Evolutionary conservation across 2,888 invertebrate species (phyloP).

Genomic region (Brenthis ino): DNA sequence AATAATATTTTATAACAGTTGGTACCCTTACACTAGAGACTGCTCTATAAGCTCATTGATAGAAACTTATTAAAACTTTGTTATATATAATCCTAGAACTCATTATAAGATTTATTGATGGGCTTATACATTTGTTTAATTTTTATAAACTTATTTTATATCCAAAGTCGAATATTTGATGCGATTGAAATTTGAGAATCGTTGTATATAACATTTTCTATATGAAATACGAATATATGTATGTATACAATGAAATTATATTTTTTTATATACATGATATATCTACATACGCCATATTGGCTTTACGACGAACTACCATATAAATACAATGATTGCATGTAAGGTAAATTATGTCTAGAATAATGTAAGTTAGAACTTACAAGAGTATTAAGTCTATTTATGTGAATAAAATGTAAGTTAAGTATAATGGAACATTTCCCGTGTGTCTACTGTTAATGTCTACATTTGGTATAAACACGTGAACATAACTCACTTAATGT

Average conservation of each 20-base stretch:
- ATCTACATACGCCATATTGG: not conserved
- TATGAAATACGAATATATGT: no score
- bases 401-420: conserved; percentile 46
- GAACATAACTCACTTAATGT: conserved; percentile 53
- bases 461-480: conserved; percentile 42
- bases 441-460: conserved; percentile 52
- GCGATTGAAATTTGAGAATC: not conserved
- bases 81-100: conserved; percentile 44
- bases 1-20: not conserved
- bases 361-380: conserved; percentile 44
- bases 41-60: conserved; percentile 53
- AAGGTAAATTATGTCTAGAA: conserved; percentile 44
- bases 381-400: conserved; percentile 54
- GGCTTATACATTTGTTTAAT: conserved; percentile 44
- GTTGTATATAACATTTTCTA: no score
- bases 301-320: conserved; percentile 16
- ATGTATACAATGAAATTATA: no score
- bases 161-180: conserved; percentile 28
- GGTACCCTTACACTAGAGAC: conserved; percentile 23
- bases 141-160: conserved; percentile 20
- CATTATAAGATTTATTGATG: conserved; percentile 47
- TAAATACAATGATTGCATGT: conserved; percentile 38
- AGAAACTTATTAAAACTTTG: conserved; percentile 40
- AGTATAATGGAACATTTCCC: conserved; percentile 39
- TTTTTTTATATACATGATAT: not conserved